A percentile compares a stretch with the other conserved stretches of the same genome.
Conservation (phyloP, 2,888 invertebrate genomes). For the Tenthredo notha region DNA sequence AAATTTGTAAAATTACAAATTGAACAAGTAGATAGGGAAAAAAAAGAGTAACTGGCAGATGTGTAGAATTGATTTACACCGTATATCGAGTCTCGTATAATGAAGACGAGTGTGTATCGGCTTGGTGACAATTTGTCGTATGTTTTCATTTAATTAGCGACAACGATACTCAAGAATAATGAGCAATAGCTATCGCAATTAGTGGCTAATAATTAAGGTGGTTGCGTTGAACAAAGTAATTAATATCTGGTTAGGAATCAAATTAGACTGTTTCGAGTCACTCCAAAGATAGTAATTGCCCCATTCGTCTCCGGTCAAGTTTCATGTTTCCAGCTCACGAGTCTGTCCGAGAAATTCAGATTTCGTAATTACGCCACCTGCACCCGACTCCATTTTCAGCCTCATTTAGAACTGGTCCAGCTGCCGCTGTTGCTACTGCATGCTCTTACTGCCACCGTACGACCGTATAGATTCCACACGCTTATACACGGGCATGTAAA, state of each 20-base stretch:
- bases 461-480: background rate
- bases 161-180: constrained; percentile 28
- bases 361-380: constrained; percentile 45
- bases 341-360: constrained; percentile 23
- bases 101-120: background rate
- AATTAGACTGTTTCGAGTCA: constrained; percentile 31
- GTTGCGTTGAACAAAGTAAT: constrained; percentile 22
- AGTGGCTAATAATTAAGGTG: constrained; percentile 30
- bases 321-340: constrained; percentile 27
- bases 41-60: no score
- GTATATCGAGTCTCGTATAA: background rate
- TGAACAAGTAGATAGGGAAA: background rate
- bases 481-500: constrained; percentile 11
- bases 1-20: no score
- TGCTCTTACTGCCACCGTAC: background rate
- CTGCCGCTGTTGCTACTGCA: constrained; percentile 7
- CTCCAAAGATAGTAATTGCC: constrained; percentile 43
- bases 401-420: constrained; percentile 40
- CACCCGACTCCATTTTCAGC: constrained; percentile 33
- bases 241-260: constrained; percentile 43
- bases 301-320: constrained; percentile 49
- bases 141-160: constrained; percentile 30
- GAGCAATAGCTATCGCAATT: constrained; percentile 41
- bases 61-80: background rate
- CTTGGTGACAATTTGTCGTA: constrained; percentile 28